Evolutionary conservation across 2,113 vertebrate genomes (phyloP), one percentile per base, ranked within the genome.

Genomic region (Neotoma lepida): DNA sequence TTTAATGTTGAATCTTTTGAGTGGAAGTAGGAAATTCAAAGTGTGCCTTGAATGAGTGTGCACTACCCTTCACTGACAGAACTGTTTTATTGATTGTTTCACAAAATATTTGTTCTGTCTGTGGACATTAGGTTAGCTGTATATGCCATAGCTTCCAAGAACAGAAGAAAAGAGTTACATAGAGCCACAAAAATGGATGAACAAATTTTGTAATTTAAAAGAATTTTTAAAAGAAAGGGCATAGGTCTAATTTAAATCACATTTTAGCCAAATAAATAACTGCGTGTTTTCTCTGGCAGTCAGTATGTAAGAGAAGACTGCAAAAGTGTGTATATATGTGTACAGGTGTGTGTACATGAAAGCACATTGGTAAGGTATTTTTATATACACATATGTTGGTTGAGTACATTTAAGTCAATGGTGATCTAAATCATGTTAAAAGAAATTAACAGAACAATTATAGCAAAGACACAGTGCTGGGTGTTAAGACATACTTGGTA

Each of bases 291-390:
- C 33, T 35, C 41, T 46, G 9, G 61, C 12, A 86, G 26, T 63
- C 54, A 76, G 0, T 33, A 14, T n/a, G 56, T n/a, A 20, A 39
- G n/a, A 68, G 9, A 54, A 92, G 76, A 86, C 2, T n/a, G 9
- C 4, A 10, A 9, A 9, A 68, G 20, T 81, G 8, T 20, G 4
- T 49, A 13, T 12, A 46, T 4, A 0, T 1, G 0, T 41, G 28
- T 0, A 0, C 35, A 61, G 3, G 2, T 54, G 24, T 84, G 0
- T 0, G 1, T 51, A 1, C 3, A 54, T 6, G 26, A 4, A 90
- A 54, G 14, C 5, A 44, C 5, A 6, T 5, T 10, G 0, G 2
- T 3, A 26, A 58, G 2, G 1, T 3, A 3, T 6, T 30, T 71
- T 61, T 54, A 41, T 54, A 41, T 49, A 41, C 6, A 84, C 9